Percentiles rank a stretch among this genome's conserved stretches.
phyloP scores from a whole-genome alignment of 1,140 invertebrate genomes.

The Ruditapes philippinarum region DNA sequence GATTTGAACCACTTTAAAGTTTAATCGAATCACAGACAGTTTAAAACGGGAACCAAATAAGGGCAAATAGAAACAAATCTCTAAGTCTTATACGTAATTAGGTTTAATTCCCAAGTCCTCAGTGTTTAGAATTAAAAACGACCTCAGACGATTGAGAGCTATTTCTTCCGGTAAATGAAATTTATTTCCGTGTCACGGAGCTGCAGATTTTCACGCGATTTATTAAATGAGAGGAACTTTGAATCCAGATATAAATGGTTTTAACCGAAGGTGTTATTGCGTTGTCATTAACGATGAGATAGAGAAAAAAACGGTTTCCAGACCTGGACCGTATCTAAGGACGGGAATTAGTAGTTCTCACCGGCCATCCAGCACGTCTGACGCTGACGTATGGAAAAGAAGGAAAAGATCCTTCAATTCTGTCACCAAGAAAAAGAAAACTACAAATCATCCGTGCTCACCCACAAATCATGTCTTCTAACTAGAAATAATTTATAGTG shows the following conservation, averaged over 20 bases:
- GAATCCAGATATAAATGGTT: slow-evolving; percentile 34
- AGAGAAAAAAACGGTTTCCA: background rate
- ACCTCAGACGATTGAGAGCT: background rate
- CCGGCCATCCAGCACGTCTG: background rate
- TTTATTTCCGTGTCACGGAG: slow-evolving; percentile 46
- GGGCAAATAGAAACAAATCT: slow-evolving; percentile 64
- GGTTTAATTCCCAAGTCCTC: slow-evolving; percentile 37
- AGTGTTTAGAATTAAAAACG: slow-evolving; percentile 41
- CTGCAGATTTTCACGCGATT: slow-evolving; percentile 14
- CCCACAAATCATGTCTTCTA: slow-evolving; percentile 63
- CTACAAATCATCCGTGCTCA: slow-evolving; percentile 51
- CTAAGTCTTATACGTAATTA: slow-evolving; percentile 26
- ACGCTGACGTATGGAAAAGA: slow-evolving; percentile 53
- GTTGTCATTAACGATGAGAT: background rate
- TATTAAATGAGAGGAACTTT: slow-evolving; percentile 46
- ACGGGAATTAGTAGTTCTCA: slow-evolving; percentile 45
- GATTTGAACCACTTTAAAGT: slow-evolving; percentile 29
- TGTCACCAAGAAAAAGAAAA: slow-evolving; percentile 43
- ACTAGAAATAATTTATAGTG: slow-evolving; percentile 55
- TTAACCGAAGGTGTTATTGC: slow-evolving; percentile 49
- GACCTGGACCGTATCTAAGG: background rate
- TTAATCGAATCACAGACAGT: slow-evolving; percentile 50
- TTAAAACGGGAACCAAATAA: slow-evolving; percentile 49
- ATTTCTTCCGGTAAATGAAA: slow-evolving; percentile 9
- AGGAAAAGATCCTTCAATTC: slow-evolving; percentile 51